A percentile compares a stretch with the other conserved stretches of the same genome.
phyloP scores from a whole-genome alignment of 2,797 vertebrate genomes.

The Lagocephalus sceleratus region DNA sequence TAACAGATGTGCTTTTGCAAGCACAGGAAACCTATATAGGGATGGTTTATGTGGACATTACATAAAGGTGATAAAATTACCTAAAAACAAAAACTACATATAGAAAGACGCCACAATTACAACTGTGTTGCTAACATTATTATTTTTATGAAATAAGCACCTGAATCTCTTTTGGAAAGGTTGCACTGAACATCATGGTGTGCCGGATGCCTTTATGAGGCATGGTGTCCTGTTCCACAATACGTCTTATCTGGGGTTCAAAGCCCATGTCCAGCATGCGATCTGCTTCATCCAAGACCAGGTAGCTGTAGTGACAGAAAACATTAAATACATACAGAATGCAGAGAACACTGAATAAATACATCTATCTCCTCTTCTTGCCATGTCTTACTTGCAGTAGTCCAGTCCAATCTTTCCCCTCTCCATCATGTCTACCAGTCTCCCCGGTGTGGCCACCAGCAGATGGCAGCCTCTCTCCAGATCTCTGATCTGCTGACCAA shows the following conservation, averaged over 20 bases:
- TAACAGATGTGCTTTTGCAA: too few species aligned
- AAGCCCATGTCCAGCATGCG: conserved; percentile 99
- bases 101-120: not conserved
- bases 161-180: conserved; percentile 98
- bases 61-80: not conserved
- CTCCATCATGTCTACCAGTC: conserved; percentile 98
- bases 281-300: conserved; percentile 95
- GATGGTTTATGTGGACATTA: too few species aligned
- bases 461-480: conserved; percentile 94
- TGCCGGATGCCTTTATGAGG: conserved; percentile 92
- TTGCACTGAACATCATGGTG: conserved; percentile 98
- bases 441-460: conserved; percentile 91
- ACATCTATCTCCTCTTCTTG: not conserved
- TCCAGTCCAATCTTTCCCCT: conserved; percentile 94
- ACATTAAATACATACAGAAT: not conserved
- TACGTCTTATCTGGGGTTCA: conserved; percentile 94
- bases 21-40: too few species aligned
- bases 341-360: not conserved
- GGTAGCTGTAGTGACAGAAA: conserved; percentile 73
- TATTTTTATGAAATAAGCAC: conserved; percentile 54
- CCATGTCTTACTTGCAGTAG: conserved; percentile 84
- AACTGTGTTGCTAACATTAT: not conserved
- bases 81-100: not conserved
- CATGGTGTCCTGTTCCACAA: conserved; percentile 96
- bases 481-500: conserved; percentile 94